phyloP scores from a whole-genome alignment of 2,113 vertebrate species.

The Hirundichthys speculiger region DNA sequence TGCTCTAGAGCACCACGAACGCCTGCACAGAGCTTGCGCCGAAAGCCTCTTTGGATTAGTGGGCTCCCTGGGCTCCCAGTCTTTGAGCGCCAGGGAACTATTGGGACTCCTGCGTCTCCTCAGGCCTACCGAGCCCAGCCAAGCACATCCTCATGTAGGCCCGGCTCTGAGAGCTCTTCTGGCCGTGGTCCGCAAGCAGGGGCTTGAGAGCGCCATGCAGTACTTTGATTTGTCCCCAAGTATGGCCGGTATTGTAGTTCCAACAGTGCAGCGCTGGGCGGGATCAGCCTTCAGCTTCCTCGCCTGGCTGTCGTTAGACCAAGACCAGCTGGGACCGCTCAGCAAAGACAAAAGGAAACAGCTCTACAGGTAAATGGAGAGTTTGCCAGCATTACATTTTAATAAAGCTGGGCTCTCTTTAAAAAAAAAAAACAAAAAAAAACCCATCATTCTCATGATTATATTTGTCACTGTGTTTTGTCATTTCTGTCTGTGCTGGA shows the following conservation, averaged over 20 bases:
- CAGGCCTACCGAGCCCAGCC: slow-evolving; percentile 80
- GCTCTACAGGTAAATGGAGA: slow-evolving; percentile 95
- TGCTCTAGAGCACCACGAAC: slow-evolving; percentile 79
- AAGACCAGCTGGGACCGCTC: slow-evolving; percentile 83
- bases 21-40: slow-evolving; percentile 85
- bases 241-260: slow-evolving; percentile 94
- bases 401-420: too few relatives aligned
- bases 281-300: slow-evolving; percentile 93
- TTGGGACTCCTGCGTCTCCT: slow-evolving; percentile 86
- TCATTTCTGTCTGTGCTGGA: too few relatives aligned
- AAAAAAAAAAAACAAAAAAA: too few relatives aligned
- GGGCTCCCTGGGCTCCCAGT: slow-evolving; percentile 92
- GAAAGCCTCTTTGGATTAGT: slow-evolving; percentile 91
- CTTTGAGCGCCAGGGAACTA: slow-evolving; percentile 89
- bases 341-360: slow-evolving; percentile 95
- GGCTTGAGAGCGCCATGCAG: slow-evolving; percentile 91
- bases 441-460: too few relatives aligned
- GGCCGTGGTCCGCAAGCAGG: slow-evolving; percentile 92
- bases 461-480: too few relatives aligned
- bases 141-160: slow-evolving; percentile 85
- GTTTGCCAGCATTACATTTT: too few relatives aligned
- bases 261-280: slow-evolving; percentile 90
- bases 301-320: slow-evolving; percentile 96
- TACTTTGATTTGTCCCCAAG: slow-evolving; percentile 94
- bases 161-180: slow-evolving; percentile 88